Conservation (phyloP, 2,797 vertebrate species). For the Hippopotamyrus pictus region DNA sequence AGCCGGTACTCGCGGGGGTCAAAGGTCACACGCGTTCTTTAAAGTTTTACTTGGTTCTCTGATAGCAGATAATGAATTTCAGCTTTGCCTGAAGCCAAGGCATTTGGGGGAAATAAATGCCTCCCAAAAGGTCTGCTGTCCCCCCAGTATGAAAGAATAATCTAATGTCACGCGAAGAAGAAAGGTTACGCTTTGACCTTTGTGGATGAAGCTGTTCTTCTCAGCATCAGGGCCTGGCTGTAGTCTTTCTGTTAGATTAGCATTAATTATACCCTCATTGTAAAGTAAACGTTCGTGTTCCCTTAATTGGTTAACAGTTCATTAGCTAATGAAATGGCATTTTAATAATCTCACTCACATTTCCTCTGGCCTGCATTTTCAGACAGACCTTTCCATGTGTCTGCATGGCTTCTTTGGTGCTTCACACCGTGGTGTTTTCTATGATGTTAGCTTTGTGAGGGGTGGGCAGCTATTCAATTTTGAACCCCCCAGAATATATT, state of each 20-base stretch:
- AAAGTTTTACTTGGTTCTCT: constrained; percentile 35
- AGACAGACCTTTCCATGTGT: neutral
- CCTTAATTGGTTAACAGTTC: constrained; percentile 41
- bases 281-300: constrained; percentile 24
- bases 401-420: neutral
- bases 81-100: constrained; percentile 57
- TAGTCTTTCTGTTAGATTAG: constrained; percentile 34
- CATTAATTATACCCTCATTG: constrained; percentile 18
- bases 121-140: constrained; percentile 33
- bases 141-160: constrained; percentile 56
- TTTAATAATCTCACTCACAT: constrained; percentile 33
- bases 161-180: constrained; percentile 62
- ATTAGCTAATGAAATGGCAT: constrained; percentile 36
- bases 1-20: neutral
- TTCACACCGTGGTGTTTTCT: neutral
- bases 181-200: constrained; percentile 68
- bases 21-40: neutral
- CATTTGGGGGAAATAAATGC: constrained; percentile 57
- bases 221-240: constrained; percentile 31
- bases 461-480: neutral
- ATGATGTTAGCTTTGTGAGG: neutral
- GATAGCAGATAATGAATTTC: constrained; percentile 51
- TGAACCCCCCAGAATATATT: neutral
- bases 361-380: constrained; percentile 7
- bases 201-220: constrained; percentile 48